phyloP scores from a whole-genome alignment of 2,888 invertebrate species.

The Hypomecis atomaria region DNA sequence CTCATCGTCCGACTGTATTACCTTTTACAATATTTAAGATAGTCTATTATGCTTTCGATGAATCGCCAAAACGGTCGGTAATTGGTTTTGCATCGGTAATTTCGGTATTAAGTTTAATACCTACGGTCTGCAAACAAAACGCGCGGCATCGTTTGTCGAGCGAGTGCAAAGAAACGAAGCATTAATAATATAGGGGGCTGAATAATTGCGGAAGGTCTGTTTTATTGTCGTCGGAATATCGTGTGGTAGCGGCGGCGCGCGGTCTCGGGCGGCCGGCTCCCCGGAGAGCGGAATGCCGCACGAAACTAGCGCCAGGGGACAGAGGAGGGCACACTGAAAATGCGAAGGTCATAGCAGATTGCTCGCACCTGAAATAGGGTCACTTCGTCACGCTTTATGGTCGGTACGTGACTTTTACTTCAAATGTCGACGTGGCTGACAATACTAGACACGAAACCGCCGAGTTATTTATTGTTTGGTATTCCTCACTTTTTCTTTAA shows the following conservation, averaged over 20 bases:
- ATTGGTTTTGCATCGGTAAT: conserved; percentile 59
- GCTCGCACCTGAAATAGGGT: conserved; percentile 75
- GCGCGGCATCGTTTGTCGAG: conserved; percentile 47
- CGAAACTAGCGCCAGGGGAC: conserved; percentile 66
- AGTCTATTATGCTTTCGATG: conserved; percentile 51
- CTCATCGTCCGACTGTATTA: conserved; percentile 44
- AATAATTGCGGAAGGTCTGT: conserved; percentile 58
- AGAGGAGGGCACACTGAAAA: conserved; percentile 67
- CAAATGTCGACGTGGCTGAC: conserved; percentile 57
- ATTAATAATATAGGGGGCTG: conserved; percentile 62
- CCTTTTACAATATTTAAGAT: conserved; percentile 56
- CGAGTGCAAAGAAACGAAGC: conserved; percentile 53
- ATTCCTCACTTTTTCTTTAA: conserved; percentile 20
- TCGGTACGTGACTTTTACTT: conserved; percentile 72
- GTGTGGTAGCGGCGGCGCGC: conserved; percentile 59
- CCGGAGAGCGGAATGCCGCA: conserved; percentile 66
- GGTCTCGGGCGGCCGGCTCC: conserved; percentile 66
- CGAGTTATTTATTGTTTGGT: conserved; percentile 27
- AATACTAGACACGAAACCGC: conserved; percentile 32
- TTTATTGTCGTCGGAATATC: conserved; percentile 67
- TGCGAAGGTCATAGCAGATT: conserved; percentile 78
- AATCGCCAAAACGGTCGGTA: conserved; percentile 48
- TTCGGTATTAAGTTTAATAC: conserved; percentile 54
- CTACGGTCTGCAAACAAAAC: conserved; percentile 40
- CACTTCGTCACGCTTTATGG: conserved; percentile 71